A percentile compares a stretch with the other conserved stretches of the same genome.
Conservation (phyloP, 2,888 invertebrate species). For the Yponomeuta cagnagella region DNA sequence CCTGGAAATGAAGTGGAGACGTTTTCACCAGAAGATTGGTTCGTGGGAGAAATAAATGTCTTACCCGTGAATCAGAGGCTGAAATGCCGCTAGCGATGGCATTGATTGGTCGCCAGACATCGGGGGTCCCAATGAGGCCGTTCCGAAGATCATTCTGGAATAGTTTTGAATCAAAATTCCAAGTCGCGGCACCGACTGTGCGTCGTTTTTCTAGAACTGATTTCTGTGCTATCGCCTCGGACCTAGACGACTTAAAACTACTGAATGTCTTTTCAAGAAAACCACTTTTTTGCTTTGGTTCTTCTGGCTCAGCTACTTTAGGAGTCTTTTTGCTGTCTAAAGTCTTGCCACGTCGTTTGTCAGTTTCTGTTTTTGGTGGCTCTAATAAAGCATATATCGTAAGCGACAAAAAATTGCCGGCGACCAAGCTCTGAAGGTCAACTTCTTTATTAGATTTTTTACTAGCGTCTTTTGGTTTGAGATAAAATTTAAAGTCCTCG, state of each 20-base stretch:
- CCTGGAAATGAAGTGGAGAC: no score
- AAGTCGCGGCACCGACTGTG: slow-evolving; percentile 81
- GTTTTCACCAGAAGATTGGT: neutral
- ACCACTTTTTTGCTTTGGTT: slow-evolving; percentile 63
- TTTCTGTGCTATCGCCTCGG: slow-evolving; percentile 62
- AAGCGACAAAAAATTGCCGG: slow-evolving; percentile 80
- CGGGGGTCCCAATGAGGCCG: slow-evolving; percentile 78
- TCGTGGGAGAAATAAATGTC: slow-evolving; percentile 20
- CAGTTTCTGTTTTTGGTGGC: slow-evolving; percentile 61
- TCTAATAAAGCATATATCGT: slow-evolving; percentile 82
- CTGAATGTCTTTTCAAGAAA: slow-evolving; percentile 70
- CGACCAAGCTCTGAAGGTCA: slow-evolving; percentile 75
- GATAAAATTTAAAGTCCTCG: slow-evolving; percentile 83
- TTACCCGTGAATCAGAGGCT: slow-evolving; percentile 70
- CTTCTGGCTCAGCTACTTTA: slow-evolving; percentile 61
- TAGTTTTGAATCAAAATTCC: slow-evolving; percentile 79
- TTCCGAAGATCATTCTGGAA: slow-evolving; percentile 78
- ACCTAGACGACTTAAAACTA: slow-evolving; percentile 63
- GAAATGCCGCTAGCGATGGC: slow-evolving; percentile 79
- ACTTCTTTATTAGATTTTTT: slow-evolving; percentile 60
- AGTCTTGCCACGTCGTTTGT: slow-evolving; percentile 55
- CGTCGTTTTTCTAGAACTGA: slow-evolving; percentile 77
- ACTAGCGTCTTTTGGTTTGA: slow-evolving; percentile 73
- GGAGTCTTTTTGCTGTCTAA: slow-evolving; percentile 48
- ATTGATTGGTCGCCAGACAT: slow-evolving; percentile 81